Evolutionary conservation across 35 echinoderm and acorn worm genomes (phyloP), one percentile per base, ranked within the genome.

Genomic region (Anneissia japonica): DNA sequence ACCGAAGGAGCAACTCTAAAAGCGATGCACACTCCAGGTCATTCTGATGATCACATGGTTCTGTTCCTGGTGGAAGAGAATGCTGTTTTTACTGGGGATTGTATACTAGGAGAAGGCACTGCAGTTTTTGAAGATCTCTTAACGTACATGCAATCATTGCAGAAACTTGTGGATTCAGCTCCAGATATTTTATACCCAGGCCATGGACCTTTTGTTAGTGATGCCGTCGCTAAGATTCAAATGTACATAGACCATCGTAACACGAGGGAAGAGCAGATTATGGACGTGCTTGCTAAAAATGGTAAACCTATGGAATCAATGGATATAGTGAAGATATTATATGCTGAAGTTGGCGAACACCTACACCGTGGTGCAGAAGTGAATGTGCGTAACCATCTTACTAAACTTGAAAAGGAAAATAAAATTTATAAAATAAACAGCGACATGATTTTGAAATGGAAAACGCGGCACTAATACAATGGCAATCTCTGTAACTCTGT

Each of bases 81-180:
- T 79, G 86, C 87, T 35, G 28, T 96, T 16, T 96, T 96, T 46
- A 92, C 90, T 40, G 93, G 93, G 82, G 93, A 96, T 73, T 96
- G 90, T 82, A 81, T 96, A 26, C 79, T 96, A 11, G 93, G 93
- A 86, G 93, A 96, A 83, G 90, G 90, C n/a, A 92, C 93, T 38
- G 93, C 93, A 19, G 93, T 97, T 26, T 97, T 97, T 89, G 95
- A 97, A 82, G 95, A 97, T 76, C 91, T 97, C 1, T 90, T 84
- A 41, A 91, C 91, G 0, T 97, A 97, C 73, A 97, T 97, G 95
- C 90, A 97, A 45, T 97, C 95, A 3, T 46, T 97, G 56, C 77
- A 97, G 21, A 84, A 74, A 36, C 36, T 97, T n/a, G 81, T 97
- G 13, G 40, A 87, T 33, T 34, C 88, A 7, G 80, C 80, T 6